Conservation (phyloP, 2,797 vertebrate species). For the Eutrigla gurnardus region DNA sequence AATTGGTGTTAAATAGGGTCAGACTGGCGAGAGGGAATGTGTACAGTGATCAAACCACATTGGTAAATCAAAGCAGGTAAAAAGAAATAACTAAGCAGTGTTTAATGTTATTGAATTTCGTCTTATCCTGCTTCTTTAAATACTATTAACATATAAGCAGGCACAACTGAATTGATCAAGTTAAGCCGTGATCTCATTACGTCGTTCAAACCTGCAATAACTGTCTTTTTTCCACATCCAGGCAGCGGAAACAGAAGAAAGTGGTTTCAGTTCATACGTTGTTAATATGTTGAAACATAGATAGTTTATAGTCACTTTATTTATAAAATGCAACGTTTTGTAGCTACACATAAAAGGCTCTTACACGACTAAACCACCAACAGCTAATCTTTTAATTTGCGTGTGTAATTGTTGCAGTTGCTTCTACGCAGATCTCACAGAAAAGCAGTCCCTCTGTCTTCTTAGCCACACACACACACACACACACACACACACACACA, state of each 20-base stretch:
- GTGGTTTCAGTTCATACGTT: not conserved
- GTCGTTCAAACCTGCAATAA: too few species aligned
- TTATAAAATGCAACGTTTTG: not conserved
- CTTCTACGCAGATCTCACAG: not conserved
- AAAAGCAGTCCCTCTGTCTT: slow-evolving; percentile 3
- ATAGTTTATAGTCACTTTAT: not conserved
- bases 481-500: slow-evolving; percentile 8
- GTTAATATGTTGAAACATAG: not conserved
- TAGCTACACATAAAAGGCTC: not conserved
- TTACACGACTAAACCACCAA: not conserved
- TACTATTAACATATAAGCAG: too few species aligned
- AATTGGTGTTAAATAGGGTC: slow-evolving; percentile 58
- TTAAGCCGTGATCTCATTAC: too few species aligned
- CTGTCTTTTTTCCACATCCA: not conserved
- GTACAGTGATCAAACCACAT: slow-evolving; percentile 27
- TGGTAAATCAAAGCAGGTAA: slow-evolving; percentile 40
- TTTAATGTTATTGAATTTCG: not conserved
- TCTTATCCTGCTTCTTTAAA: not conserved
- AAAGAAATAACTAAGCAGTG: slow-evolving; percentile 11
- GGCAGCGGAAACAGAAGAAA: not conserved
- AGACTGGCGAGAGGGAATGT: slow-evolving; percentile 44
- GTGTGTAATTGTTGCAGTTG: not conserved
- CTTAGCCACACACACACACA: slow-evolving; percentile 6
- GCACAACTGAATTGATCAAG: too few species aligned
- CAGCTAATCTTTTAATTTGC: not conserved